Evolutionary conservation across 2,797 vertebrate genomes (phyloP).

Genomic region (Gephyroberyx darwinii): DNA sequence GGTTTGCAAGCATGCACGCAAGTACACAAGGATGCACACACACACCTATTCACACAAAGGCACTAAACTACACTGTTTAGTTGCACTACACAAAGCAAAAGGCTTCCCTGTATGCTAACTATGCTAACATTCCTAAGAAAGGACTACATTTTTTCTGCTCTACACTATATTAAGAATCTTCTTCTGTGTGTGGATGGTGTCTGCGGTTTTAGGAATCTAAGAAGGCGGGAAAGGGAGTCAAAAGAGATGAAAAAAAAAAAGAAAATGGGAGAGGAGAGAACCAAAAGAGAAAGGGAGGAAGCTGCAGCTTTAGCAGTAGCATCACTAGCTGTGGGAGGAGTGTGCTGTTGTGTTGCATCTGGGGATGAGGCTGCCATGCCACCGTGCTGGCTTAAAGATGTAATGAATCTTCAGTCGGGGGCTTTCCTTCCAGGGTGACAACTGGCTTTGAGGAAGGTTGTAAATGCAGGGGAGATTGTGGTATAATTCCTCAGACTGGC

Average conservation of each 20-base stretch:
- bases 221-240: conserved; percentile 58
- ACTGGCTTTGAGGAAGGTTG: conserved; percentile 97
- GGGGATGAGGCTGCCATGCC: conserved; percentile 85
- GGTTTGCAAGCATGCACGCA: conserved; percentile 14
- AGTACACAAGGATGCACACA: conserved; percentile 27
- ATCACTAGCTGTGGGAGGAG: conserved; percentile 78
- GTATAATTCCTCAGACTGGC: conserved; percentile 99
- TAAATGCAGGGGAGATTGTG: conserved; percentile 99
- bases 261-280: conserved; percentile 45
- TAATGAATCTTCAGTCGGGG: conserved; percentile 93
- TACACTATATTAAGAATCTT: conserved; percentile 35
- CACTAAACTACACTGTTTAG: neutral
- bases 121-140: conserved; percentile 20
- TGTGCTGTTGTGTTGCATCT: conserved; percentile 81
- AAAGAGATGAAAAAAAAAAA: conserved; percentile 50
- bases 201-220: conserved; percentile 62
- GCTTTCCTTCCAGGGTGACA: conserved; percentile 92
- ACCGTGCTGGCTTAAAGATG: conserved; percentile 91
- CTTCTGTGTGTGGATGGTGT: conserved; percentile 46
- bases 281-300: conserved; percentile 38
- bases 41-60: conserved; percentile 14
- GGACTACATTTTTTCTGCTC: conserved; percentile 27
- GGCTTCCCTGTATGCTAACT: conserved; percentile 31
- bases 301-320: conserved; percentile 67
- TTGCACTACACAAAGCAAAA: conserved; percentile 12